Conservation (phyloP, 2,113 vertebrate species). For the Oophaga pumilio region DNA sequence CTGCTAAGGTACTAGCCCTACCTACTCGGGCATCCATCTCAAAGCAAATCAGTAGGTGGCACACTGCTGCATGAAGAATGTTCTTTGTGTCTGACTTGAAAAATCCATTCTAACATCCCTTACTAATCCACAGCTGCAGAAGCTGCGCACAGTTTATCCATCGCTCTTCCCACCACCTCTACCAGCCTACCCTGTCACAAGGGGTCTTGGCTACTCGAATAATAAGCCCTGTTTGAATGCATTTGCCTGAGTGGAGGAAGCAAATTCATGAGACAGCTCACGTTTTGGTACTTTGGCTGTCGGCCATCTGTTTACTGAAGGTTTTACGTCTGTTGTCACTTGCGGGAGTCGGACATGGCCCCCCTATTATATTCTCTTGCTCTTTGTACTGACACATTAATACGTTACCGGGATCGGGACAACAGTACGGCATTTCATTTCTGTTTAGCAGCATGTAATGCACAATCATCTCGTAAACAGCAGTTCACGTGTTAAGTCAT, state of each 20-base stretch:
- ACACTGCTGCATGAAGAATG: conserved; percentile 54
- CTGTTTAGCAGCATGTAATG: background rate
- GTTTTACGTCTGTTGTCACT: conserved; percentile 29
- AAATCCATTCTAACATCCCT: conserved; percentile 30
- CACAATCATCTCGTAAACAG: background rate
- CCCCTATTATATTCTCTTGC: background rate
- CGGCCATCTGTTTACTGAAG: conserved; percentile 23
- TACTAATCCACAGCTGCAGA: conserved; percentile 51
- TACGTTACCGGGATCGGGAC: background rate
- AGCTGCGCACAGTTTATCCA: conserved; percentile 31
- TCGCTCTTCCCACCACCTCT: conserved; percentile 28
- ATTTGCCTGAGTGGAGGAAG: background rate
- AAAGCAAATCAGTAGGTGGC: conserved; percentile 51
- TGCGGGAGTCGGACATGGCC: conserved; percentile 18
- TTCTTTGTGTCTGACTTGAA: conserved; percentile 55
- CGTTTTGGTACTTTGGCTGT: conserved; percentile 27
- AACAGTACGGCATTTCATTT: background rate
- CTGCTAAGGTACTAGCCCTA: conserved; percentile 16
- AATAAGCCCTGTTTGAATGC: background rate
- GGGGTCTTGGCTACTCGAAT: background rate
- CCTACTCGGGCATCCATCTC: conserved; percentile 46
- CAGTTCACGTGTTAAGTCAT: background rate
- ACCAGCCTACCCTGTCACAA: conserved; percentile 5
- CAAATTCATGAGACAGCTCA: conserved; percentile 23
- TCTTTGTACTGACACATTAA: background rate